These are phyloP conservation scores for Megaceryle alcyon DNA, from an alignment of 2,797 vertebrate genomes.

Conservation along the genomic window DNA sequence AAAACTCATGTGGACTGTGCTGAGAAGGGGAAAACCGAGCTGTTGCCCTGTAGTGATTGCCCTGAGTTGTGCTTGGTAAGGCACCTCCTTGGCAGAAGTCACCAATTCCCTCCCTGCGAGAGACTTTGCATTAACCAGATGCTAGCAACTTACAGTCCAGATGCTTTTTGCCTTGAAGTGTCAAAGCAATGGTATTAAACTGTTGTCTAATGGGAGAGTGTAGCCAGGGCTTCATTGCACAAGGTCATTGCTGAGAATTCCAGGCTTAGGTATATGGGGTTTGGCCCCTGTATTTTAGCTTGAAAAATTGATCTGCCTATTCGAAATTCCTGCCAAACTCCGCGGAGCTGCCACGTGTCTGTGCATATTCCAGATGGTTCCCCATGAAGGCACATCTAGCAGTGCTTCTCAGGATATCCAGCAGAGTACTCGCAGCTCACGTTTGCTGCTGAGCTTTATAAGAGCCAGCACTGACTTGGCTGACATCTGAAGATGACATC, in stretches of 20 bases:
- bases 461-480: not conserved
- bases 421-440: not conserved
- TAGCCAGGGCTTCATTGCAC: not conserved
- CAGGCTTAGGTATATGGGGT: not conserved
- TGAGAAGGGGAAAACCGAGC: fast-evolving
- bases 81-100: not conserved
- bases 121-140: not conserved
- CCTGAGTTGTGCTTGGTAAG: not conserved
- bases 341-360: not conserved
- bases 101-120: not conserved
- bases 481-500: not conserved
- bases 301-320: not conserved
- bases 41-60: not conserved
- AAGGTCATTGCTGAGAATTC: not conserved
- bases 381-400: not conserved
- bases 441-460: not conserved
- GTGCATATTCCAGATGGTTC: not conserved
- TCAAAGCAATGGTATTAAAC: not conserved
- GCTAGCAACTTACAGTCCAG: not conserved
- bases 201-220: not conserved
- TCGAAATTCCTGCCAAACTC: not conserved
- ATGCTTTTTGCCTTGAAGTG: not conserved
- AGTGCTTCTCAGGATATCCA: not conserved
- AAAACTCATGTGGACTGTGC: not conserved
- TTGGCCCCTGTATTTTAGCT: not conserved